Evolutionary conservation across 2,797 vertebrate species (phyloP), one percentile per base, ranked within the genome.

Genomic region (Leptatherina wallacei): DNA sequence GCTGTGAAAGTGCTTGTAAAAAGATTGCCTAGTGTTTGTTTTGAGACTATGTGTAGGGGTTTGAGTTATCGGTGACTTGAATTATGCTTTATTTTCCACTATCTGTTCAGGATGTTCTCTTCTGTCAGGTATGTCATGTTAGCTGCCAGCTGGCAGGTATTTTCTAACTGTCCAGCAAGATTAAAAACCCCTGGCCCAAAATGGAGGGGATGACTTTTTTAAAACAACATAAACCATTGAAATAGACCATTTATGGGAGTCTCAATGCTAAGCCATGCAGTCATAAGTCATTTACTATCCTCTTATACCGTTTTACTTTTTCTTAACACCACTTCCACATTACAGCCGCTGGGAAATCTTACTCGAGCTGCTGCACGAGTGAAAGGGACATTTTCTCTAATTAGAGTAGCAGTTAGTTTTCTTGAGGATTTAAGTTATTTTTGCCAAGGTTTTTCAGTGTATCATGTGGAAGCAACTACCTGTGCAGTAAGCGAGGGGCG

Each of bases 31-130:
- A 33, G 51, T 38, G 42, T 51, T 54, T 55, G 51, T 32, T 65
- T 52, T 12, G 63, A 51, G n/a, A 51, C n/a, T 24, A 22, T 14
- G 27, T 29, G 13, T 16, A 29, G 16, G 29, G 35, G 32, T 49
- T 65, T 62, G 33, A 30, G 61, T 4, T 30, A 70, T 68, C 16
- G n/a, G 2, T 72, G 38, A 44, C 33, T 61, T 65, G 61, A 80
- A 20, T 69, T 76, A 66, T 76, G 42, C 13, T 78, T 77, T 61
- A 75, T 78, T 84, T 88, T 83, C 59, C 62, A 65, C 57, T 71
- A 18, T 33, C 70, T 71, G 44, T 60, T 76, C 57, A 27, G 56
- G 36, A 64, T 59, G 44, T 69, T 52, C 13, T 79, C 54, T 82
- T 77, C 64, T 76, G 60, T 35, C 22, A 59, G 47, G 62, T 56